Conservation (phyloP, 1,140 invertebrate genomes). For the Saccostrea echinata region DNA sequence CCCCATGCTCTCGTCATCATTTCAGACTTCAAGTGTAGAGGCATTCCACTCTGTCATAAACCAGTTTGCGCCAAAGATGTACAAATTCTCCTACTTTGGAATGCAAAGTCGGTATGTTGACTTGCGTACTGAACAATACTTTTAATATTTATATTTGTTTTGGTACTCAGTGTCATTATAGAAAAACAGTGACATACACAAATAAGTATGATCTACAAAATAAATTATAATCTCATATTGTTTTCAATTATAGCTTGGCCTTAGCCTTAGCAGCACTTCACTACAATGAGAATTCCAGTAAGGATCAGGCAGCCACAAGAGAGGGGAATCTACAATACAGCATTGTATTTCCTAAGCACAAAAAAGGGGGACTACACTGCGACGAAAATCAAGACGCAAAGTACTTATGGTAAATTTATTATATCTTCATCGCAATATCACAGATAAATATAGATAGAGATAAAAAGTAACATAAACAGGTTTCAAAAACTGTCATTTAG, state of each 20-base stretch:
- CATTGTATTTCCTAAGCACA: constrained; percentile 51
- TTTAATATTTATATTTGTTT: too few relatives aligned
- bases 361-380: constrained; percentile 45
- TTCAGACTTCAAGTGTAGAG: constrained; percentile 59
- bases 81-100: constrained; percentile 54
- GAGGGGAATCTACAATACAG: constrained; percentile 42
- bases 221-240: neutral
- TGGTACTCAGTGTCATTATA: neutral
- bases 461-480: neutral
- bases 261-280: constrained; percentile 58
- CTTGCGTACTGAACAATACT: neutral
- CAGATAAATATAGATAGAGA: neutral
- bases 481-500: too few relatives aligned
- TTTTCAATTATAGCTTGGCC: constrained; percentile 12
- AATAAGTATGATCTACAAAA: neutral
- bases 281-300: constrained; percentile 61
- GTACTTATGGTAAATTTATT: constrained; percentile 42
- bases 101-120: constrained; percentile 51
- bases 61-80: constrained; percentile 63
- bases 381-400: neutral
- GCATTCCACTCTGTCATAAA: constrained; percentile 55
- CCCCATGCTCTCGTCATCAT: constrained; percentile 46
- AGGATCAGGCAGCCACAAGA: constrained; percentile 47
- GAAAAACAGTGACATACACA: neutral
- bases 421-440: neutral